Evolutionary conservation across 37 sponge, comb jelly and placozoan species (phyloP), one percentile per base, ranked within the genome.

Genomic region (Spongia lamella): DNA sequence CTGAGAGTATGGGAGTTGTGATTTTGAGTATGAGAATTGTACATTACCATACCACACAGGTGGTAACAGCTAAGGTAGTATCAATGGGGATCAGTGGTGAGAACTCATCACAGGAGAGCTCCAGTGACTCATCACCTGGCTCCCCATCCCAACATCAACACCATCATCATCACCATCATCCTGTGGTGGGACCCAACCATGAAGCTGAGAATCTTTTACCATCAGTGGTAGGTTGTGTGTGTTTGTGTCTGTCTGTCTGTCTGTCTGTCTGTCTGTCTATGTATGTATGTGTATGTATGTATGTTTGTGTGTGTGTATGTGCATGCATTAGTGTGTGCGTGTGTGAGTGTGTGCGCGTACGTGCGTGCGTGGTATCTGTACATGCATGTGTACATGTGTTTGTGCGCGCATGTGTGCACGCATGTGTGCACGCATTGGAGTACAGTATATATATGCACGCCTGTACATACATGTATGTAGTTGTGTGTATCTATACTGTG

Each of bases 191-290:
- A 62, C 91, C 94, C 35, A 89, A 88, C 67, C 14, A 81, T 66
- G 91, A 88, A 29, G 22, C 55, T 47, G 94, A 93, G 66, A 82
- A 82, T 61, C 20, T 72, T 27, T 83, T 93, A 9, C 94, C 94
- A 24, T 87, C 89, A 36, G 87, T 85, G 78, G 94, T 93, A 39
- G 26, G 87, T 88, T 26, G 32, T 14, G 21, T 61, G 34, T 60
- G 63, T 62, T 31, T 32, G 49, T 56, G 29, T 79, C n/a, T 55
- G 30, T 39, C 30, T 38, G 39, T 35, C 21, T 38, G 49, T 22
- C 49, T 64, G 53, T 77, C 27, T 38, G 29, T 60, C n/a, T 75
- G 43, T 30, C 4, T 9, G 7, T 6, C 24, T 76, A 16, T 32
- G 43, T 62, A 9, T 61, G 32, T 33, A 37, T 6, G 49, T n/a